These are phyloP conservation scores for Grammatotria lemairii DNA, from an alignment of 2,113 vertebrate genomes.

Conservation along the genomic window DNA sequence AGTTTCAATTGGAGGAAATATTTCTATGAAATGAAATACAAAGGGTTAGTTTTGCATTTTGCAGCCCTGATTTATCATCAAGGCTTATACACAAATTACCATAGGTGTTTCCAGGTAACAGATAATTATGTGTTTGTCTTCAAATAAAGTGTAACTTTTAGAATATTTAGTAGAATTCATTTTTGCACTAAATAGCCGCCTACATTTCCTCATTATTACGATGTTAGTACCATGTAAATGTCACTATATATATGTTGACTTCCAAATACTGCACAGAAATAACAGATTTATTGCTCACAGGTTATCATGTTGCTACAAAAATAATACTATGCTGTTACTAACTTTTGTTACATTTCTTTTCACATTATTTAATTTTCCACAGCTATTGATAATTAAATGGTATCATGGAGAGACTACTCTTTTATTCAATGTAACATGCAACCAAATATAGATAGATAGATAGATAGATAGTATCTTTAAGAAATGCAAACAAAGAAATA, in stretches of 20 bases:
- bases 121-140: not conserved
- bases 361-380: not conserved
- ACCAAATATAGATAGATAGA: not conserved
- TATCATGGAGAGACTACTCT: not conserved
- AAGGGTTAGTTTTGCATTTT: not conserved
- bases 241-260: not conserved
- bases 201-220: not conserved
- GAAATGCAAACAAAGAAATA: not conserved
- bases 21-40: not conserved
- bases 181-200: not conserved
- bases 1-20: not conserved
- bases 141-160: not conserved
- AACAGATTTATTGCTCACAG: not conserved
- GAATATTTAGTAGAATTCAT: not conserved
- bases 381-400: not conserved
- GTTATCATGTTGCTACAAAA: not conserved
- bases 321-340: not conserved
- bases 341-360: not conserved
- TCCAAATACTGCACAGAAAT: not conserved
- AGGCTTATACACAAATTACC: not conserved
- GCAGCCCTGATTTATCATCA: not conserved
- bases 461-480: not conserved
- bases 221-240: not conserved
- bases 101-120: not conserved
- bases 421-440: not conserved